A percentile compares a stretch with the other conserved stretches of the same genome.
Conservation (phyloP, 2,888 invertebrate genomes). For the Brachyptera putata region DNA sequence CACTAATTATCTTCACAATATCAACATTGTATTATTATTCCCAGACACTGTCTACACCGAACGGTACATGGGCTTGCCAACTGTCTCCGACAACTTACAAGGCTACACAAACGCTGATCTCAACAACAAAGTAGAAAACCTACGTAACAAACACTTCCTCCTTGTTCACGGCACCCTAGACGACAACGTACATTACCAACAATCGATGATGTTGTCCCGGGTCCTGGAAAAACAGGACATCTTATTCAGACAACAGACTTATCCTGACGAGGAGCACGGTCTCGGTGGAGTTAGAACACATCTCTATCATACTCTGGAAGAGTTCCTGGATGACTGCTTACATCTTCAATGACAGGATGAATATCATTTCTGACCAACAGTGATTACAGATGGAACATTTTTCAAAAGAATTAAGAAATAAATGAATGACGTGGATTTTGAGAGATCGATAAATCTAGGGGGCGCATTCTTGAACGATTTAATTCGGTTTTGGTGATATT, state of each 20-base stretch:
- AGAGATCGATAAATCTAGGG: no score
- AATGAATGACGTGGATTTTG: no score
- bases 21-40: no score
- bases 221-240: constrained; percentile 80
- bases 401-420: no score
- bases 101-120: constrained; percentile 75
- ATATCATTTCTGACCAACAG: no score
- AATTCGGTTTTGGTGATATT: no score
- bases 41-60: constrained; percentile 96
- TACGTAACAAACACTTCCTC: constrained; percentile 75
- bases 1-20: no score
- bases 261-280: constrained; percentile 92
- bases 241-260: constrained; percentile 89
- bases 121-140: constrained; percentile 60
- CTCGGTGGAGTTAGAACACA: constrained; percentile 77
- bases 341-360: constrained; percentile 33
- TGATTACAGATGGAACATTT: no score
- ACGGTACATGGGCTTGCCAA: constrained; percentile 89
- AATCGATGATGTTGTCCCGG: constrained; percentile 87
- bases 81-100: constrained; percentile 58
- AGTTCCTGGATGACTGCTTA: constrained; percentile 61
- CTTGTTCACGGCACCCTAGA: constrained; percentile 92
- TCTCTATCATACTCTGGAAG: constrained; percentile 83
- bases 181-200: constrained; percentile 97
- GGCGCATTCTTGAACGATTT: no score